These are phyloP conservation scores for Syrrhaptes paradoxus DNA, from an alignment of 2,113 vertebrate genomes.

Conservation along the genomic window DNA sequence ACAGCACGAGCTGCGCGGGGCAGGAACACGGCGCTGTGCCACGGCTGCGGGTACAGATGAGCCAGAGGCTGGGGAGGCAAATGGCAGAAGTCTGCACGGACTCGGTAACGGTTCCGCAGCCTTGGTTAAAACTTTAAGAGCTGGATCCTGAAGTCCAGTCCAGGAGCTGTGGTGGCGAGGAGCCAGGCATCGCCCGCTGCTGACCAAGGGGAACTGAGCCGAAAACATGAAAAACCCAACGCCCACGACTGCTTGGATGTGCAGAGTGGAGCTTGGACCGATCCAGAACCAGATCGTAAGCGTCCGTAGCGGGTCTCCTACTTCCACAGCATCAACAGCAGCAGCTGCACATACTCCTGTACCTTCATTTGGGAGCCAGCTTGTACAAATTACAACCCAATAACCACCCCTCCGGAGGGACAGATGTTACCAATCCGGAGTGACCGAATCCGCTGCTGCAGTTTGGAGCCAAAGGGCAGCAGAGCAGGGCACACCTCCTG, in stretches of 20 bases:
- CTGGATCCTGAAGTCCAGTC: fast-evolving
- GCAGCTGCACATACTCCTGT: fast-evolving
- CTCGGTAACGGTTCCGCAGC: fast-evolving
- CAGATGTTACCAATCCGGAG: fast-evolving
- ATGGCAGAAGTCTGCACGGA: background rate
- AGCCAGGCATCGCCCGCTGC: background rate
- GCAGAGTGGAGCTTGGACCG: background rate
- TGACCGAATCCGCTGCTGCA: fast-evolving
- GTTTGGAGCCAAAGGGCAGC: background rate
- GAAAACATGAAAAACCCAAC: fast-evolving
- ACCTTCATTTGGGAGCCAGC: background rate
- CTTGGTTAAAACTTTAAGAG: background rate
- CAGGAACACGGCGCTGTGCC: background rate
- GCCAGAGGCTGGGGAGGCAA: background rate
- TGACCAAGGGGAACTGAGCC: fast-evolving
- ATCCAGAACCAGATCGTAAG: fast-evolving
- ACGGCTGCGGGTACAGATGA: fast-evolving
- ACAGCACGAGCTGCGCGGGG: background rate
- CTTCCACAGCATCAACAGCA: fast-evolving
- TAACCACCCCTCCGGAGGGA: fast-evolving
- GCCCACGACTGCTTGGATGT: fast-evolving
- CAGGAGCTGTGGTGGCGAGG: fast-evolving
- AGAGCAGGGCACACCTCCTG: background rate
- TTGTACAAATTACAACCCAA: background rate
- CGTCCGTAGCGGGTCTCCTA: fast-evolving